Evolutionary conservation across 2,113 vertebrate genomes (phyloP).

Genomic region (Gobiocypris rarus): DNA sequence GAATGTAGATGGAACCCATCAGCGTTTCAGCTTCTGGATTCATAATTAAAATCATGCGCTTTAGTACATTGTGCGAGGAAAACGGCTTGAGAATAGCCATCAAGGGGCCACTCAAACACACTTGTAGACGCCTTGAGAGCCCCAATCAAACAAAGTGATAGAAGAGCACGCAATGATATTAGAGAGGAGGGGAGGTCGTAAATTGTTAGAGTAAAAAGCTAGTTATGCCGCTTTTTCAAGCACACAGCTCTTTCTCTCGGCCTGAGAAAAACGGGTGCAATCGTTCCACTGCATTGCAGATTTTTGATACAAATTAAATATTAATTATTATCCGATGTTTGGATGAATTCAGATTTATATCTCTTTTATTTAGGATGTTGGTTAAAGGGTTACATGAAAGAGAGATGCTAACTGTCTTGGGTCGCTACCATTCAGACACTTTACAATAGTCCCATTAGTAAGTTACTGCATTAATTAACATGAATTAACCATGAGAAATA

Average conservation of each 20-base stretch:
- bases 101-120: not conserved
- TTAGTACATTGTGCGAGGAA: slow-evolving; percentile 17
- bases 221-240: not conserved
- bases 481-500: not conserved
- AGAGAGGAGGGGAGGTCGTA: not conserved
- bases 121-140: slow-evolving; percentile 13
- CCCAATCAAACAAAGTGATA: slow-evolving; percentile 33
- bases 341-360: not conserved
- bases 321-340: not conserved
- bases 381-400: not conserved
- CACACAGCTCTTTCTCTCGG: not conserved
- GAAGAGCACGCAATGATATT: not conserved
- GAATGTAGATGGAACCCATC: not conserved
- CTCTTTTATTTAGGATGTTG: not conserved
- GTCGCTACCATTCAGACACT: not conserved
- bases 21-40: slow-evolving; percentile 2
- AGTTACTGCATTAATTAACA: not conserved
- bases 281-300: slow-evolving; percentile 2
- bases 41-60: slow-evolving; percentile 32
- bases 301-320: not conserved
- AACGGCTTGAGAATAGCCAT: not conserved
- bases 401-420: not conserved
- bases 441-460: not conserved
- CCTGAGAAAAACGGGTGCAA: not conserved
- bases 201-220: slow-evolving; percentile 9